Evolutionary conservation across 2,113 vertebrate genomes (phyloP).

Genomic region (Oenanthe melanoleuca): DNA sequence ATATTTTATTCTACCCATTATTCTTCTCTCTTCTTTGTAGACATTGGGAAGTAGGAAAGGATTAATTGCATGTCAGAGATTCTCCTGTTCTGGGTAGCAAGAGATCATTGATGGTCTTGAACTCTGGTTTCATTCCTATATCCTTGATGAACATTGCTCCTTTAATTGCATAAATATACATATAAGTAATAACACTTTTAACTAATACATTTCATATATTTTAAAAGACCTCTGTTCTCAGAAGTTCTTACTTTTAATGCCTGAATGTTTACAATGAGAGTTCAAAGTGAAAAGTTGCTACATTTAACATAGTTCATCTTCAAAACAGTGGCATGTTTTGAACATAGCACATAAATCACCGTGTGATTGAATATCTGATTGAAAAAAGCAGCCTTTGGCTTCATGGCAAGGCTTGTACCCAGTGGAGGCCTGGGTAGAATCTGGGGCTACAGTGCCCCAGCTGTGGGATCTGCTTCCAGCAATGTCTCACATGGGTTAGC

Average conservation of each 20-base stretch:
- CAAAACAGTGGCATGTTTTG: not conserved
- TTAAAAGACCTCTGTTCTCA: not conserved
- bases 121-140: not conserved
- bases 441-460: fast-evolving
- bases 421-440: not conserved
- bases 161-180: not conserved
- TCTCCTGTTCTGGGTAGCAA: not conserved
- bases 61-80: not conserved
- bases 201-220: not conserved
- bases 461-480: not conserved
- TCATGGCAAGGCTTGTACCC: not conserved
- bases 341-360: not conserved
- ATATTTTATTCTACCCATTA: not conserved
- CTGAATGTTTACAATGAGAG: not conserved
- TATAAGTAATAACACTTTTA: not conserved
- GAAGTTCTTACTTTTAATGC: not conserved
- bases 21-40: not conserved
- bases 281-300: not conserved
- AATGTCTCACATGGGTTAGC: fast-evolving
- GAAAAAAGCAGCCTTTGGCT: not conserved
- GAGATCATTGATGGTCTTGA: not conserved
- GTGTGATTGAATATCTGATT: not conserved
- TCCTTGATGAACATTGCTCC: not conserved
- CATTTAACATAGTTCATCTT: not conserved
- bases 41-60: not conserved